A percentile compares a stretch with the other conserved stretches of the same genome.
phyloP scores from a whole-genome alignment of 2,113 vertebrate species.

The Lontra canadensis region DNA sequence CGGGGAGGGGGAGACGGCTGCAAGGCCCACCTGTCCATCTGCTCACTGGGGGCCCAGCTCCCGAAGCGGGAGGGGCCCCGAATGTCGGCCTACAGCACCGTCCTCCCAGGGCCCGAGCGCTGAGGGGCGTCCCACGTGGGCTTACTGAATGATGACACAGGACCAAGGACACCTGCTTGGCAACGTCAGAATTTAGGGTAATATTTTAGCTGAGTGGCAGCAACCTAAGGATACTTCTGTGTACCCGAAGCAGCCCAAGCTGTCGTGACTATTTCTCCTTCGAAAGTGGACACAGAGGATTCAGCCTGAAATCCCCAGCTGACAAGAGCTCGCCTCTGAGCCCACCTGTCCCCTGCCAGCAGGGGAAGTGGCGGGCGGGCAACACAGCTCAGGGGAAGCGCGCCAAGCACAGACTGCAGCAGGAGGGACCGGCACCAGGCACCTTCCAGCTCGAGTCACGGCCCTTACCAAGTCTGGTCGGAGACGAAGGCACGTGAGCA shows the following conservation, averaged over 20 bases:
- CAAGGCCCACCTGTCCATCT: fast-evolving
- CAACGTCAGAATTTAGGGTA: background rate
- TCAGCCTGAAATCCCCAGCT: fast-evolving
- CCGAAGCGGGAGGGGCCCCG: background rate
- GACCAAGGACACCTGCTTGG: fast-evolving
- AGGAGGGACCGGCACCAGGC: too few relatives aligned
- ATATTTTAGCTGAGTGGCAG: fast-evolving
- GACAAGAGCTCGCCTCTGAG: background rate
- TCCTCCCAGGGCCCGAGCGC: background rate
- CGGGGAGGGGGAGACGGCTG: background rate
- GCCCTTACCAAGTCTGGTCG: conserved; percentile 85
- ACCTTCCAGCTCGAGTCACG: background rate
- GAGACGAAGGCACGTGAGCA: conserved; percentile 85
- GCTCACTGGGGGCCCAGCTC: fast-evolving
- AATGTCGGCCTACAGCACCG: fast-evolving
- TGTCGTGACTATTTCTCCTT: fast-evolving
- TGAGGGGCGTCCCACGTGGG: fast-evolving
- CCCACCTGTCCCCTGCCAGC: background rate
- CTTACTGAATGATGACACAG: background rate
- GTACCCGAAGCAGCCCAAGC: background rate
- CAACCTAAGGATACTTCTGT: fast-evolving
- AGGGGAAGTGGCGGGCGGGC: too few relatives aligned
- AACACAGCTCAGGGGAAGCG: fast-evolving
- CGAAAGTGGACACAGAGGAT: background rate
- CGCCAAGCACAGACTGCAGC: fast-evolving